Percentiles rank a stretch among this genome's conserved stretches.
Conservation (phyloP, 1,140 invertebrate species). For the Drosophila ananassae region DNA sequence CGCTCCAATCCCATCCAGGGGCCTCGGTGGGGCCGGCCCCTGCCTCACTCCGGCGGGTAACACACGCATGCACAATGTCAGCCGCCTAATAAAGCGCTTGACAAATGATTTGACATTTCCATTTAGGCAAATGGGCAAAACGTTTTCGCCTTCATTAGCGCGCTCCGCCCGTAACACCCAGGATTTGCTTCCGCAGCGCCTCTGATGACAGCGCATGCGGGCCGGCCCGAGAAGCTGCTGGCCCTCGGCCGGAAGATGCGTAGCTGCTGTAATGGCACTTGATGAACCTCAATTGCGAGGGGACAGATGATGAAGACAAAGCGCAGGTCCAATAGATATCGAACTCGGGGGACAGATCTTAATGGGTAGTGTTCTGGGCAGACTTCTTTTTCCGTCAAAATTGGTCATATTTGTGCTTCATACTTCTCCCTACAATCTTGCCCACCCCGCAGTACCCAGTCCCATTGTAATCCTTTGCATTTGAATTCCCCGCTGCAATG, state of each 20-base stretch:
- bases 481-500: conserved; percentile 19
- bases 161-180: conserved; percentile 23
- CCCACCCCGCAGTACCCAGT: background rate
- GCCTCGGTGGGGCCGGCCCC: conserved; percentile 21
- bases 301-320: conserved; percentile 41
- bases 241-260: conserved; percentile 18
- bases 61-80: conserved; percentile 33
- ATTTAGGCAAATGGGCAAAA: conserved; percentile 65
- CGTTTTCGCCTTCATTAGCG: conserved; percentile 43
- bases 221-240: conserved; percentile 23
- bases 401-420: too few species aligned
- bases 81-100: conserved; percentile 69
- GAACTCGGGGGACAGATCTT: background rate
- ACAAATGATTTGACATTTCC: conserved; percentile 78
- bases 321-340: conserved; percentile 27
- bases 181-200: conserved; percentile 38
- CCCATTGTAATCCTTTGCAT: conserved; percentile 37
- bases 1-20: conserved; percentile 26
- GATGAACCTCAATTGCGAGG: conserved; percentile 58
- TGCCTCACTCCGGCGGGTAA: conserved; percentile 19
- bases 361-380: too few species aligned
- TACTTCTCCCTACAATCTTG: too few species aligned
- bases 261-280: conserved; percentile 16
- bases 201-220: conserved; percentile 73
- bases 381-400: too few species aligned